Percentiles rank a stretch among this genome's conserved stretches.
Conservation (phyloP, 2,888 invertebrate genomes). For the Rhingia rostrata region DNA sequence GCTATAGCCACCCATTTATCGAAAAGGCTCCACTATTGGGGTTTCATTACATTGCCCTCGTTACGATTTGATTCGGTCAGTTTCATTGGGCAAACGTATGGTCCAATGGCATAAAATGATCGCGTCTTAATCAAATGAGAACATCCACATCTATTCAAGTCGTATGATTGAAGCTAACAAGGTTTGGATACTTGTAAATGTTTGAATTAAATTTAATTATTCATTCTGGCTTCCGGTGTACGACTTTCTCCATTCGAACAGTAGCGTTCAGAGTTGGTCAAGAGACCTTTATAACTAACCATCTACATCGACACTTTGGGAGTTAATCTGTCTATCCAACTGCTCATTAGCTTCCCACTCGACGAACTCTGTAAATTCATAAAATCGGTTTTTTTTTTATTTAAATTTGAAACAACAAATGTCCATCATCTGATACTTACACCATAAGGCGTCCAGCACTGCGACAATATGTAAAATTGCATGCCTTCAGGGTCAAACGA, state of each 20-base stretch:
- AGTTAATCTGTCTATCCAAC: background rate
- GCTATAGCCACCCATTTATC: no score
- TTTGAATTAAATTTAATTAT: background rate
- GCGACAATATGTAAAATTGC: slow-evolving; percentile 21
- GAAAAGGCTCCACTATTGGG: no score
- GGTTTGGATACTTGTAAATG: no score
- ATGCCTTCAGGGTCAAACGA: slow-evolving; percentile 59
- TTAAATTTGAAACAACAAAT: background rate
- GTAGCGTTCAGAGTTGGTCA: background rate
- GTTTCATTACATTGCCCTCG: no score
- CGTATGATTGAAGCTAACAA: no score
- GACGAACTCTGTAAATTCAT: background rate
- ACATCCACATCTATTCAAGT: no score
- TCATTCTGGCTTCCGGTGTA: background rate
- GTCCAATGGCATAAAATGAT: no score
- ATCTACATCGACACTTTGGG: background rate
- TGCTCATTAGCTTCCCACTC: background rate
- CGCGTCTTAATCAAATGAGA: no score
- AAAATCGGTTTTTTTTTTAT: background rate
- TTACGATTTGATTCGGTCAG: no score
- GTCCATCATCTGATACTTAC: background rate
- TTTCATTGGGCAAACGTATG: no score
- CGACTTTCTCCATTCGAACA: background rate
- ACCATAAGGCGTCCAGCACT: slow-evolving; percentile 5
- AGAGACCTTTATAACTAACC: background rate